phyloP scores from a whole-genome alignment of 2,113 vertebrate genomes.

The Megalops atlanticus region DNA sequence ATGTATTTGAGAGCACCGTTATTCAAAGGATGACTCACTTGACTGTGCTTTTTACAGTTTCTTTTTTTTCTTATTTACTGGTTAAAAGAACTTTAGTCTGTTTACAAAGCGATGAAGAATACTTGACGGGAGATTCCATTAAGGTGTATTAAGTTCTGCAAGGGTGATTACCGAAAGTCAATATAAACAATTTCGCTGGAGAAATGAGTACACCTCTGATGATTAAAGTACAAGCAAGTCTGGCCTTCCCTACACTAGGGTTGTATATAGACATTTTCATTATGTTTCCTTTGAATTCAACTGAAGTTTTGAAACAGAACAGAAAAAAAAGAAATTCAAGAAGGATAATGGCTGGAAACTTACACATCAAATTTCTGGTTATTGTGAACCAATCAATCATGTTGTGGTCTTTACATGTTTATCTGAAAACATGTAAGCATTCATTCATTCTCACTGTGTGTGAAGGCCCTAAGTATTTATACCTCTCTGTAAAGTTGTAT shows the following conservation, averaged over 20 bases:
- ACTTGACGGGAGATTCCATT: constrained; percentile 23
- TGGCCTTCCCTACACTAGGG: neutral
- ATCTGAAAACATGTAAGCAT: neutral
- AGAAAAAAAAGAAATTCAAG: neutral
- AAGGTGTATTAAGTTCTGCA: constrained; percentile 24
- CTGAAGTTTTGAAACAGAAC: neutral
- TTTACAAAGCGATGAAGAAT: constrained; percentile 42
- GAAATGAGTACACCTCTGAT: constrained; percentile 27
- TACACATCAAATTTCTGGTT: neutral
- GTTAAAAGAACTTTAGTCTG: constrained; percentile 45
- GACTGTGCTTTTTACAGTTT: neutral
- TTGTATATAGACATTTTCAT: constrained; percentile 7
- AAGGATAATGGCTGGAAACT: neutral
- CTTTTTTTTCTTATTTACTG: constrained; percentile 28
- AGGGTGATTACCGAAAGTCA: constrained; percentile 15
- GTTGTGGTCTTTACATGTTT: neutral
- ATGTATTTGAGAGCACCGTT: constrained; percentile 45
- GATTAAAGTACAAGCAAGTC: constrained; percentile 33
- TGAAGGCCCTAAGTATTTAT: neutral
- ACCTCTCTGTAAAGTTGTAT: neutral
- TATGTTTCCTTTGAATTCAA: neutral
- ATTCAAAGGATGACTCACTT: constrained; percentile 21
- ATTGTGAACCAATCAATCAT: neutral
- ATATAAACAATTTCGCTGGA: constrained; percentile 6
- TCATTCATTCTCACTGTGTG: neutral